Percentiles rank a stretch among this genome's conserved stretches.
These are phyloP conservation scores for Melanerpes formicivorus DNA, from an alignment of 2,113 vertebrate genomes.

Conservation along the genomic window DNA sequence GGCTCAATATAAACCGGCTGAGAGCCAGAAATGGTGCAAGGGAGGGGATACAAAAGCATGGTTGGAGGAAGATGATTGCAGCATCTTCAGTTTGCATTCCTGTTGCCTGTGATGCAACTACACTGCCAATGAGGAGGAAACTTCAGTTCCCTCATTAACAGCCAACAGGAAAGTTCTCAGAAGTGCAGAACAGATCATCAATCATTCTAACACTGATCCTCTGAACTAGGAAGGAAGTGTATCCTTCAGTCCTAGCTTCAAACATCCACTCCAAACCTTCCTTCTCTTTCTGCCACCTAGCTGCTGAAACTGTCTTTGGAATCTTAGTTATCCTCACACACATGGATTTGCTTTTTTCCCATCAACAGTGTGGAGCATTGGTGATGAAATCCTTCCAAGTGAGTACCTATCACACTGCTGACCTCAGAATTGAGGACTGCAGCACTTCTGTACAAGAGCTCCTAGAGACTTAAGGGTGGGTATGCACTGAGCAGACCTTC, in stretches of 20 bases:
- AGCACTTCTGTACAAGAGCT: neutral
- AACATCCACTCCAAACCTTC: neutral
- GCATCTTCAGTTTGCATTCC: neutral
- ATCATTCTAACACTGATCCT: neutral
- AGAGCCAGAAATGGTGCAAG: neutral
- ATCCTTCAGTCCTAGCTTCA: neutral
- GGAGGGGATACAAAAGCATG: neutral
- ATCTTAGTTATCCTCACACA: accelerated
- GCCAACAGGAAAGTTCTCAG: neutral
- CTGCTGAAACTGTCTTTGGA: neutral
- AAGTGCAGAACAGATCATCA: neutral
- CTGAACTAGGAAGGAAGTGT: neutral
- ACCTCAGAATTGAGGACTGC: neutral
- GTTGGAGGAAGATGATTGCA: neutral
- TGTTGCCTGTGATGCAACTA: neutral
- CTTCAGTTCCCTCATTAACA: neutral
- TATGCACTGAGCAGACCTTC: neutral
- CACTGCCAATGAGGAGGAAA: neutral
- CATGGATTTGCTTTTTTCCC: neutral
- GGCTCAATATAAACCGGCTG: neutral
- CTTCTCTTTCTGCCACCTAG: neutral
- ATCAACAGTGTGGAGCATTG: neutral
- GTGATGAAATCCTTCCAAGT: neutral
- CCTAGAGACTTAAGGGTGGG: accelerated
- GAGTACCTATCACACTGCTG: no score